Evolutionary conservation across 2,888 invertebrate species (phyloP).

Genomic region (Drosophila cracens): DNA sequence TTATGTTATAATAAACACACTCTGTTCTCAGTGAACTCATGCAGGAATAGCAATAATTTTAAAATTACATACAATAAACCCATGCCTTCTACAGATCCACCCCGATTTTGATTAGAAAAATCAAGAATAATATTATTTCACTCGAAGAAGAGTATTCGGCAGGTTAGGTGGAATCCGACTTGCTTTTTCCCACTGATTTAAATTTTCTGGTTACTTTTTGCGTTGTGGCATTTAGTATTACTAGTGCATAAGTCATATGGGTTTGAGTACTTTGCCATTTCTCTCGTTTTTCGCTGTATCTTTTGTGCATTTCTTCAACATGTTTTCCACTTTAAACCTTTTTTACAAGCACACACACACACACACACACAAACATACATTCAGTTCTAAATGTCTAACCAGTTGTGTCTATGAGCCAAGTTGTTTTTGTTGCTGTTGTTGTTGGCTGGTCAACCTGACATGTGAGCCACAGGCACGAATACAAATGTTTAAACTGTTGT

Average conservation of each 20-base stretch:
- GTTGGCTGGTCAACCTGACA: conserved; percentile 65
- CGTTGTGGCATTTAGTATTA: conserved; percentile 12
- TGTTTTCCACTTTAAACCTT: conserved; percentile 36
- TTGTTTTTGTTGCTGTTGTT: conserved; percentile 28
- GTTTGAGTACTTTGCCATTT: conserved; percentile 24
- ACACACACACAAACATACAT: not conserved
- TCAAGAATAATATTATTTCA: not conserved
- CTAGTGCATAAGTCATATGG: conserved; percentile 41
- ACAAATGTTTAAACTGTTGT: conserved; percentile 71
- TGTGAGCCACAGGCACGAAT: conserved; percentile 72
- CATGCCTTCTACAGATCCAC: not conserved
- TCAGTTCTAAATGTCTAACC: conserved; percentile 49
- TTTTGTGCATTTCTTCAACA: conserved; percentile 44
- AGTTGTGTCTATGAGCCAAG: conserved; percentile 55
- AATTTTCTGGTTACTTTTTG: conserved; percentile 7
- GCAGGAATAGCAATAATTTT: not conserved
- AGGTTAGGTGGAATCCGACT: not conserved
- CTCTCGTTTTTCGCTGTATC: conserved; percentile 16
- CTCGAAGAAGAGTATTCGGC: not conserved
- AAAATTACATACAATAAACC: not conserved
- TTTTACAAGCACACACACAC: conserved; percentile 14
- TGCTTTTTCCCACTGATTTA: conserved; percentile 7
- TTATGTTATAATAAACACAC: not conserved
- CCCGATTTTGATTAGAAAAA: not conserved
- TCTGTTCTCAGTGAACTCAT: not conserved